Conservation (phyloP, 2,797 vertebrate species). For the Hippoglossus hippoglossus region DNA sequence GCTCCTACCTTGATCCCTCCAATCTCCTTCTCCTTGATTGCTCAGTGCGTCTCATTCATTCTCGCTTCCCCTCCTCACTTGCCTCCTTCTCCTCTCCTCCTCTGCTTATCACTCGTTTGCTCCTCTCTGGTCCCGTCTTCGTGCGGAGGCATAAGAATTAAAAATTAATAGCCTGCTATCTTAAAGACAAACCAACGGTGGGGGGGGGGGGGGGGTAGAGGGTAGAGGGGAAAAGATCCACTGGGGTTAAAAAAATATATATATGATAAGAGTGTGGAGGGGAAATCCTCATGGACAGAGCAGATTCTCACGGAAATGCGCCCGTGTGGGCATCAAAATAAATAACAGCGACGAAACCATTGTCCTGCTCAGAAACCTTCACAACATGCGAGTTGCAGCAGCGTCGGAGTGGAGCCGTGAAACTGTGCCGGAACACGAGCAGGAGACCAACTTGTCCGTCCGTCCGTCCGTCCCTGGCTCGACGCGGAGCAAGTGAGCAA, state of each 20-base stretch:
- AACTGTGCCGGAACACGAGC: constrained; percentile 14
- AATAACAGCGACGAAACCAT: constrained; percentile 70
- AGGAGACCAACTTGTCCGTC: constrained; percentile 43
- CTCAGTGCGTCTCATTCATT: constrained; percentile 84
- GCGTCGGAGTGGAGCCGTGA: background rate
- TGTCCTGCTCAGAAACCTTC: constrained; percentile 37
- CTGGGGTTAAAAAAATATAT: constrained; percentile 23
- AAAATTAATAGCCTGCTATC: constrained; percentile 81
- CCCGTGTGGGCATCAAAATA: constrained; percentile 72
- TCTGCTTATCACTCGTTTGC: constrained; percentile 77
- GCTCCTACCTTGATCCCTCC: constrained; percentile 84
- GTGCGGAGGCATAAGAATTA: constrained; percentile 86
- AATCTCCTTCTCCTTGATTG: constrained; percentile 75
- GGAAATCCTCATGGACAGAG: constrained; percentile 71
- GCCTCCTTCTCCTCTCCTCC: constrained; percentile 70
- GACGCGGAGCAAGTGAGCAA: constrained; percentile 53
- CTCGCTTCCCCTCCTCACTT: constrained; percentile 70
- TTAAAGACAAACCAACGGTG: constrained; percentile 66
- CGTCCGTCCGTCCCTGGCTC: constrained; percentile 47
- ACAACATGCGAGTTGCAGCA: constrained; percentile 19
- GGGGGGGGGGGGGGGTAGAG: too few relatives aligned
- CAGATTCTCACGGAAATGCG: constrained; percentile 70
- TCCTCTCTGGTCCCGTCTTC: constrained; percentile 81
- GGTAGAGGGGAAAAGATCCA: background rate
- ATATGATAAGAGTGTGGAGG: constrained; percentile 13